Conservation (phyloP, 2,888 invertebrate genomes). For the Cheilosia grossa region DNA sequence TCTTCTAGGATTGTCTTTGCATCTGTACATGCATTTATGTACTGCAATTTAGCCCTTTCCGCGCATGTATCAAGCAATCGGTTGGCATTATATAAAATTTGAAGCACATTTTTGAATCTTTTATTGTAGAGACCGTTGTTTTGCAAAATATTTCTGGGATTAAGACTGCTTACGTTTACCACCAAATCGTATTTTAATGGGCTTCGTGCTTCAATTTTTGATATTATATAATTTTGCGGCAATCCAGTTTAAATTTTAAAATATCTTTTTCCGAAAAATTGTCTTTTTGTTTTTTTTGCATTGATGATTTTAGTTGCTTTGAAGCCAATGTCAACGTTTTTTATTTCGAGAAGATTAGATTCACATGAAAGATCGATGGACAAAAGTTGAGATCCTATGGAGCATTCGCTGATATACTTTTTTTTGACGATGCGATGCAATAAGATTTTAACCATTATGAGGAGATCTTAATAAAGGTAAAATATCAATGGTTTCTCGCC, state of each 20-base stretch:
- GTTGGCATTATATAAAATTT: too few species aligned
- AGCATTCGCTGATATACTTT: background rate
- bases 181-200: background rate
- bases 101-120: too few species aligned
- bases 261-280: background rate
- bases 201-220: background rate
- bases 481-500: background rate
- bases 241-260: background rate
- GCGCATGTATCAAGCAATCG: too few species aligned
- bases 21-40: too few species aligned
- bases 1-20: too few species aligned
- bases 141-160: too few species aligned
- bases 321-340: background rate
- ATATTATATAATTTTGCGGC: background rate
- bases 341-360: too few species aligned
- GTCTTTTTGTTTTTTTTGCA: background rate
- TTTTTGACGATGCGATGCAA: background rate
- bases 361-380: background rate
- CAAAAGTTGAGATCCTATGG: background rate
- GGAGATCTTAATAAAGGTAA: background rate
- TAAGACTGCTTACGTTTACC: too few species aligned
- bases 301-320: background rate
- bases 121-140: too few species aligned
- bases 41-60: too few species aligned
- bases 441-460: background rate